A percentile compares a stretch with the other conserved stretches of the same genome.
phyloP scores from a whole-genome alignment of 2,888 invertebrate species.

The Caenorhabditis drosophilae region DNA sequence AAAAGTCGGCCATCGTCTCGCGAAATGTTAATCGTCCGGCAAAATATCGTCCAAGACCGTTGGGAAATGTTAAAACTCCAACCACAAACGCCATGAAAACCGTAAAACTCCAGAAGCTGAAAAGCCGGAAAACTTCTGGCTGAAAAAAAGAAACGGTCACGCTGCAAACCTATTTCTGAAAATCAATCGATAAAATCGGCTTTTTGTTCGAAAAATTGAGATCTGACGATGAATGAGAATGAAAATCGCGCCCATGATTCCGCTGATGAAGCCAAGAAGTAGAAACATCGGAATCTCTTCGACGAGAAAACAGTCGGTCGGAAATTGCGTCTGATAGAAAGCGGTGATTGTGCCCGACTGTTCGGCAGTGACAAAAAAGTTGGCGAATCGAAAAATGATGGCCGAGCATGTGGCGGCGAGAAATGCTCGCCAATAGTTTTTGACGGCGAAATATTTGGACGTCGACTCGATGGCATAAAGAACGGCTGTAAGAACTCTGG shows the following conservation, averaged over 20 bases:
- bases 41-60: slow-evolving; percentile 85
- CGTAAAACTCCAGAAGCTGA: slow-evolving; percentile 51
- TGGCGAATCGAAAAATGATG: slow-evolving; percentile 82
- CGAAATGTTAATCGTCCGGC: slow-evolving; percentile 69
- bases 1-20: slow-evolving; percentile 56
- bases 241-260: slow-evolving; percentile 50
- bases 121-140: slow-evolving; percentile 4
- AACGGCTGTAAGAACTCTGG: slow-evolving; percentile 45
- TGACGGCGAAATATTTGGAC: slow-evolving; percentile 94
- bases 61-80: slow-evolving; percentile 81
- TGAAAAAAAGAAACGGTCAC: background rate
- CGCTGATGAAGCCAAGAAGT: slow-evolving; percentile 75
- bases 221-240: slow-evolving; percentile 49
- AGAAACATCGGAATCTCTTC: slow-evolving; percentile 92
- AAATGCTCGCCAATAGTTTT: slow-evolving; percentile 95
- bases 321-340: slow-evolving; percentile 76
- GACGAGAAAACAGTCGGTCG: slow-evolving; percentile 87
- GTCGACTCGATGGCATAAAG: slow-evolving; percentile 98
- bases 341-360: slow-evolving; percentile 82
- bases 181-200: slow-evolving; percentile 42
- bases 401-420: slow-evolving; percentile 96
- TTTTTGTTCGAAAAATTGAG: slow-evolving; percentile 42
- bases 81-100: slow-evolving; percentile 50
- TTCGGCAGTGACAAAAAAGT: slow-evolving; percentile 55
- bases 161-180: slow-evolving; percentile 50